Evolutionary conservation across 2,113 vertebrate species (phyloP).

Genomic region (Alethe castanea): DNA sequence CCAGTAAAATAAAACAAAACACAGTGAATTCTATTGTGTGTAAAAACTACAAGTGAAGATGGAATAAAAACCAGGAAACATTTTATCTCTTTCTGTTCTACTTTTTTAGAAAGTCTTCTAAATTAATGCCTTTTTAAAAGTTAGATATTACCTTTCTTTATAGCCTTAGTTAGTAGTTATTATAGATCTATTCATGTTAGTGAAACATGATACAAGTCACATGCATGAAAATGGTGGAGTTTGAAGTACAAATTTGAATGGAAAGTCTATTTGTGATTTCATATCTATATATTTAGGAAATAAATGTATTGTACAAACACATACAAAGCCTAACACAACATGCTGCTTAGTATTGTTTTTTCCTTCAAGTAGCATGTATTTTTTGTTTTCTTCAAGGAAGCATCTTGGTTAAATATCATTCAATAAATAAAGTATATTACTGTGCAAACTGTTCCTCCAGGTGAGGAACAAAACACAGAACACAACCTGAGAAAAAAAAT

Average conservation of each 20-base stretch:
- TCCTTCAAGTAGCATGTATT: neutral
- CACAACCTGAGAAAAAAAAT: neutral
- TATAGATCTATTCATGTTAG: neutral
- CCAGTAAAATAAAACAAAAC: neutral
- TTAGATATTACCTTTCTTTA: neutral
- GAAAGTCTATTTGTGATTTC: neutral
- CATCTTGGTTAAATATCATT: neutral
- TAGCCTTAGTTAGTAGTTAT: neutral
- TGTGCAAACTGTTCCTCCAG: accelerated
- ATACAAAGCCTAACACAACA: neutral
- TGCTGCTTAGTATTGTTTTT: neutral
- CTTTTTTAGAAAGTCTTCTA: neutral
- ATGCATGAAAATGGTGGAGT: neutral
- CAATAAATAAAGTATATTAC: neutral
- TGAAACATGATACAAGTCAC: neutral
- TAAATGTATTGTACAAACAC: neutral
- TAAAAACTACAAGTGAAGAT: neutral
- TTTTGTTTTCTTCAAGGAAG: neutral
- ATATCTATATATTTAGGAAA: neutral
- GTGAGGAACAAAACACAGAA: neutral
- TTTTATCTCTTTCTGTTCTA: neutral
- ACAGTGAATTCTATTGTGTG: neutral
- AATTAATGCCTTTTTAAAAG: neutral
- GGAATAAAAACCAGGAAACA: neutral
- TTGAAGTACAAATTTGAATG: neutral